These are phyloP conservation scores for Sisor rabdophorus DNA, from an alignment of 2,113 vertebrate genomes.

Conservation along the genomic window DNA sequence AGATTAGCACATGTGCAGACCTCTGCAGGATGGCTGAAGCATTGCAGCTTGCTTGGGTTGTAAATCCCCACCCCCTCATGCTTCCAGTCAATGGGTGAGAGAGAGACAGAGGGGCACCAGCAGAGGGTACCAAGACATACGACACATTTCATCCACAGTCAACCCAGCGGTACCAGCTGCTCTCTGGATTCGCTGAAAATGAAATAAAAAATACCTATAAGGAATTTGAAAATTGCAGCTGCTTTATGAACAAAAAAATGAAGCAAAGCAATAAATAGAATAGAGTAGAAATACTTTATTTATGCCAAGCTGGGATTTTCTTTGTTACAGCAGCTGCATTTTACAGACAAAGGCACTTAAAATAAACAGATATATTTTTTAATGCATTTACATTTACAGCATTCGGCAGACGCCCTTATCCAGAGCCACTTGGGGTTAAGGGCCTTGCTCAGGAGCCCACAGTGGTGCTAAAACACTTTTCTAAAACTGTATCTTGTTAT, in stretches of 20 bases:
- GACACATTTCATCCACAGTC: conserved; percentile 31
- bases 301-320: too few relatives aligned
- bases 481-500: too few relatives aligned
- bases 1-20: conserved; percentile 30
- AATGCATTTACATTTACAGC: too few relatives aligned
- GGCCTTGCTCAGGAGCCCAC: too few relatives aligned
- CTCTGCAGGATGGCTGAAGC: conserved; percentile 43
- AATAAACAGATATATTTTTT: too few relatives aligned
- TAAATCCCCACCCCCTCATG: conserved; percentile 51
- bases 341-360: too few relatives aligned
- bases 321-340: too few relatives aligned
- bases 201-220: neutral
- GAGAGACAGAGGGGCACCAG: conserved; percentile 76
- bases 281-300: too few relatives aligned
- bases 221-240: neutral
- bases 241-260: neutral
- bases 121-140: conserved; percentile 72
- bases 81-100: conserved; percentile 69
- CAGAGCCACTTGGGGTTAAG: too few relatives aligned
- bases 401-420: too few relatives aligned
- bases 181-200: conserved; percentile 40
- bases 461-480: too few relatives aligned
- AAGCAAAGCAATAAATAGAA: too few relatives aligned
- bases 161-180: conserved; percentile 58
- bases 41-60: conserved; percentile 25